Evolutionary conservation across 2,113 vertebrate species (phyloP), one percentile per base, ranked within the genome.

Genomic region (Serinus canaria): DNA sequence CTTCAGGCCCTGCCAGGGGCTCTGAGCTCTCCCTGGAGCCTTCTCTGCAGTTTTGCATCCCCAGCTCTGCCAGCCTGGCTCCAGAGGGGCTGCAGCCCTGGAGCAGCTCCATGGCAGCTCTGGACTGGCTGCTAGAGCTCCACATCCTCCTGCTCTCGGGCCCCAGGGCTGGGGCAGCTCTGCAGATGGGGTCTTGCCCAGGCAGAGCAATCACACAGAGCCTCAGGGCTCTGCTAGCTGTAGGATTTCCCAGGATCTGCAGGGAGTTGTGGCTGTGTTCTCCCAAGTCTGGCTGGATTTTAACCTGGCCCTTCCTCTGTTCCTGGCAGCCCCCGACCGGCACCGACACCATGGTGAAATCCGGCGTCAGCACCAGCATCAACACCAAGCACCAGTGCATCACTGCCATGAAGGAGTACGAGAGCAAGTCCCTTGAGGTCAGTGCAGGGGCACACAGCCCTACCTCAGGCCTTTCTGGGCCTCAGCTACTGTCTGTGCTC

Each of bases 321-420:
- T 37, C 73, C 83, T 7, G 84, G 35, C 95, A 99, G 99, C 98
- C 99, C 16, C 99, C 98, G 3, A 98, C 98, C 0, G 99, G 99
- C 78, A 99, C 98, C 11, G 99, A 99, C 95, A 99, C 99, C 5
- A 99, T 99, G 99, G 99, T 99, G 31, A 99, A 99, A 75, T 98
- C 98, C 1, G 99, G 99, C 2, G 99, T 99, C 76, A 99, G 99
- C 91, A 99, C 99, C 5, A 99, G 98, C 97, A 99, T 99, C 98
- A 99, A 98, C 94, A 99, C 99, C 66, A 99, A 99, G 81, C 99
- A 99, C 92, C 99, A 99, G 75, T 99, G 99, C 87, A 99, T 99
- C 93, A 99, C 99, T 16, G 99, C 99, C 74, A 99, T 99, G 99
- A 99, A 99, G 92, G 99, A 99, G 64, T 99, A 99, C 1, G 99